Evolutionary conservation across 2,113 vertebrate species (phyloP).

Genomic region (Himantopus leucocephalus): DNA sequence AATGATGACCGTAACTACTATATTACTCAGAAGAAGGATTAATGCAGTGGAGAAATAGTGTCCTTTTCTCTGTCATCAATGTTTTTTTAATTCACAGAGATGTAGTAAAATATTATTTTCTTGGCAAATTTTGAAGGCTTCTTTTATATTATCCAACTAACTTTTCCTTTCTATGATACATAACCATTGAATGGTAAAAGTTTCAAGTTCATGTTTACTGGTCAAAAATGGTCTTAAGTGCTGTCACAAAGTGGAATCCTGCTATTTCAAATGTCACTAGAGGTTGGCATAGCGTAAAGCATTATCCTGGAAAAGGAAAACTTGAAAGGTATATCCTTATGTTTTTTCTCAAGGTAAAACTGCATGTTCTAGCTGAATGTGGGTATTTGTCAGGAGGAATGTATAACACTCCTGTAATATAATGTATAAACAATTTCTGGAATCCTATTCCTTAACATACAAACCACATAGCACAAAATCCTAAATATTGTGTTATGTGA

Average conservation of each 20-base stretch:
- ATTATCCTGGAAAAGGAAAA: background rate
- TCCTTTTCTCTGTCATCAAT: background rate
- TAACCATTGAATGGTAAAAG: background rate
- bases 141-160: background rate
- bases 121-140: background rate
- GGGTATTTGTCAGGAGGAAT: background rate
- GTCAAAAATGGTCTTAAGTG: background rate
- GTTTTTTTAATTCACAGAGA: background rate
- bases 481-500: background rate
- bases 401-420: background rate
- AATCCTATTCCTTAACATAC: background rate
- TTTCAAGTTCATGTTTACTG: background rate
- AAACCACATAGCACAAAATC: background rate
- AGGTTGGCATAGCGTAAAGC: background rate
- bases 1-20: background rate
- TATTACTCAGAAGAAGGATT: background rate
- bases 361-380: background rate
- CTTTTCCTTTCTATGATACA: background rate
- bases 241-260: background rate
- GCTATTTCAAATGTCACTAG: background rate
- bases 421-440: background rate
- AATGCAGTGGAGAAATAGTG: background rate
- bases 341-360: background rate
- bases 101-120: background rate
- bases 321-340: background rate